phyloP scores from a whole-genome alignment of 2,888 invertebrate species.

The Sarcophaga carnaria region DNA sequence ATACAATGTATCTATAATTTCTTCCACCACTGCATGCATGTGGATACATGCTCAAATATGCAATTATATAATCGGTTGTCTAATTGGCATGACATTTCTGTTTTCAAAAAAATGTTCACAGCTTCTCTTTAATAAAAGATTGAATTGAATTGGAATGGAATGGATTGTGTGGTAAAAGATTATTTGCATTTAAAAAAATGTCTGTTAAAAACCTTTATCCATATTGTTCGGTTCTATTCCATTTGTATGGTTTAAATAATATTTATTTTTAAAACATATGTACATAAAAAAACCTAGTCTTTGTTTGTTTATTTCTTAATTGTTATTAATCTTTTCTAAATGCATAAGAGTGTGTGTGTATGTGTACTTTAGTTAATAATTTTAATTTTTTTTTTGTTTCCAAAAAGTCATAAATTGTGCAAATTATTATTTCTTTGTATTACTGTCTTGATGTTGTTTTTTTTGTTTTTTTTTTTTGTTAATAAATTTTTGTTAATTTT shows the following conservation, averaged over 20 bases:
- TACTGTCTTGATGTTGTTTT: constrained; percentile 19
- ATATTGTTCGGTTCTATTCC: neutral
- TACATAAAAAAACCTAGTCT: constrained; percentile 17
- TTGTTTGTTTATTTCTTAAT: constrained; percentile 40
- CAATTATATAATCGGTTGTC: no score
- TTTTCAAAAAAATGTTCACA: no score
- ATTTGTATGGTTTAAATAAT: constrained; percentile 36
- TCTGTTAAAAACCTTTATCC: no score
- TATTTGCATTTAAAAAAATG: no score
- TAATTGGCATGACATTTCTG: no score
- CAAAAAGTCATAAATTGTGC: constrained; percentile 62
- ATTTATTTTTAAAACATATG: constrained; percentile 22
- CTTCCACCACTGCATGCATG: no score
- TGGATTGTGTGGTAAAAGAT: no score
- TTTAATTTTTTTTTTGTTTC: constrained; percentile 17
- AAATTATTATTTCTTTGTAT: constrained; percentile 60
- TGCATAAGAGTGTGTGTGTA: neutral
- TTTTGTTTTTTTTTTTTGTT: constrained; percentile 9
- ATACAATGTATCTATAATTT: no score
- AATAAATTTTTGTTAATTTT: constrained; percentile 29
- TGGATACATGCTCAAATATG: no score
- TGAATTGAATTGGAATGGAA: neutral
- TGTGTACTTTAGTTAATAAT: neutral
- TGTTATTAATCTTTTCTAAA: constrained; percentile 57
- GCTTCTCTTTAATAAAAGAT: no score